Percentiles rank a stretch among this genome's conserved stretches.
phyloP scores from a whole-genome alignment of 2,113 vertebrate genomes.

The Pterocles orientalis region DNA sequence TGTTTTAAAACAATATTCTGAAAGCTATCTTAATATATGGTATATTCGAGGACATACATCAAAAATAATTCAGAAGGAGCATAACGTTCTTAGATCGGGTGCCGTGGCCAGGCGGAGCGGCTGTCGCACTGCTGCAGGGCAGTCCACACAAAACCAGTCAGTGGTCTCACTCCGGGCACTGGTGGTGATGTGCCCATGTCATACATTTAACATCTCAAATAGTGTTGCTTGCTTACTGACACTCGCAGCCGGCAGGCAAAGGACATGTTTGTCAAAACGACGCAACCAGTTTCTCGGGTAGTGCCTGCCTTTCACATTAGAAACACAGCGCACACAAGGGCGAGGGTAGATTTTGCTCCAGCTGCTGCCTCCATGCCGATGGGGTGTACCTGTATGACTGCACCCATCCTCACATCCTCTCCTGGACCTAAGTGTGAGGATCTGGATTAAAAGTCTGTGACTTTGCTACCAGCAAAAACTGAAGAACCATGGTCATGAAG shows the following conservation, averaged over 20 bases:
- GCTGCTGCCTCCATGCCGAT: background rate
- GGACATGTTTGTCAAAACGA: background rate
- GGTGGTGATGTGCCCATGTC: background rate
- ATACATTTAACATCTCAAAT: background rate
- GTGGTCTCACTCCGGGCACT: background rate
- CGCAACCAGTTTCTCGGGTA: background rate
- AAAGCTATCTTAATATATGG: background rate
- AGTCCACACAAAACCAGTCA: background rate
- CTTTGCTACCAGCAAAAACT: background rate
- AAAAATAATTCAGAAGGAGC: background rate
- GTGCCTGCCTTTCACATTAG: background rate
- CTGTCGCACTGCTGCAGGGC: background rate
- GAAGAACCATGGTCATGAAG: background rate
- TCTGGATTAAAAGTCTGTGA: background rate
- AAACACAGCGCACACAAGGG: background rate
- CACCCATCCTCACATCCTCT: background rate
- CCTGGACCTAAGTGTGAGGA: background rate
- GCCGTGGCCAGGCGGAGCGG: background rate
- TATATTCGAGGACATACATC: background rate
- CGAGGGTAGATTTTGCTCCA: background rate
- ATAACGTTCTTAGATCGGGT: background rate
- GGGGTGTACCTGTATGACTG: background rate
- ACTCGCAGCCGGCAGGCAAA: slow-evolving; percentile 11
- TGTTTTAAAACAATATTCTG: background rate
- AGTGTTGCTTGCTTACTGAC: background rate